These are phyloP conservation scores for Drosophila mettleri DNA, from an alignment of 2,888 invertebrate species.

Conservation along the genomic window DNA sequence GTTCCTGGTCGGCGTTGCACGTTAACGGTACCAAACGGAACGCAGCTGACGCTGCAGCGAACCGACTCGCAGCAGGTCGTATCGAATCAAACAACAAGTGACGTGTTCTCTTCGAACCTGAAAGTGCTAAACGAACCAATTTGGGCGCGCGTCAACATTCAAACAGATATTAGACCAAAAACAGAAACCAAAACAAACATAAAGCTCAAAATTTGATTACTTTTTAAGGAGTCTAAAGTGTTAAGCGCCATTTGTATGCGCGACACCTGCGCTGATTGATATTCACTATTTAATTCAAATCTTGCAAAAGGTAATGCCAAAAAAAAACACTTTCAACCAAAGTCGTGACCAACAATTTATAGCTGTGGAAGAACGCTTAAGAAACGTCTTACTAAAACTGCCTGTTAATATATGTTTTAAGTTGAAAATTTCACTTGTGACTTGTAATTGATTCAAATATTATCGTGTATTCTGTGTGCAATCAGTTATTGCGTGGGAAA, in stretches of 20 bases:
- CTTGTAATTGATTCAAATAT: not conserved
- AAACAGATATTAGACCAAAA: slow-evolving; percentile 11
- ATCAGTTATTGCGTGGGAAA: not conserved
- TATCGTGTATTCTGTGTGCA: not conserved
- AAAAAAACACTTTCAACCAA: slow-evolving; percentile 8
- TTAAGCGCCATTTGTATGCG: slow-evolving; percentile 29
- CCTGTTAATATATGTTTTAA: no score
- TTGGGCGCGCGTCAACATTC: slow-evolving; percentile 19
- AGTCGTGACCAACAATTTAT: not conserved
- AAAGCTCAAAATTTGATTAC: slow-evolving; percentile 17
- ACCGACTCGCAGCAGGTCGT: not conserved
- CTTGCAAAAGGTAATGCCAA: slow-evolving; percentile 29
- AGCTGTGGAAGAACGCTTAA: not conserved
- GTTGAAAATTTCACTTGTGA: not conserved
- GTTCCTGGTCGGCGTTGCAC: slow-evolving; percentile 76
- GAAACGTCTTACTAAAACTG: not conserved
- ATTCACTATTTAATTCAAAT: slow-evolving; percentile 18
- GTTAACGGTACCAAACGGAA: slow-evolving; percentile 61
- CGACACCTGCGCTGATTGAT: slow-evolving; percentile 22
- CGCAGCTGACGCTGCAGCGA: slow-evolving; percentile 20
- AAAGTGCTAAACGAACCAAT: slow-evolving; percentile 5
- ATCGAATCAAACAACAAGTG: slow-evolving; percentile 67
- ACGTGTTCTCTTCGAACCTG: slow-evolving; percentile 33
- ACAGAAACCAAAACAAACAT: not conserved
- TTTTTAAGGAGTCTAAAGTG: slow-evolving; percentile 1